Base-by-base conservation (phyloP, 2,888 invertebrate species). In the Salticus scenicus region DNA sequence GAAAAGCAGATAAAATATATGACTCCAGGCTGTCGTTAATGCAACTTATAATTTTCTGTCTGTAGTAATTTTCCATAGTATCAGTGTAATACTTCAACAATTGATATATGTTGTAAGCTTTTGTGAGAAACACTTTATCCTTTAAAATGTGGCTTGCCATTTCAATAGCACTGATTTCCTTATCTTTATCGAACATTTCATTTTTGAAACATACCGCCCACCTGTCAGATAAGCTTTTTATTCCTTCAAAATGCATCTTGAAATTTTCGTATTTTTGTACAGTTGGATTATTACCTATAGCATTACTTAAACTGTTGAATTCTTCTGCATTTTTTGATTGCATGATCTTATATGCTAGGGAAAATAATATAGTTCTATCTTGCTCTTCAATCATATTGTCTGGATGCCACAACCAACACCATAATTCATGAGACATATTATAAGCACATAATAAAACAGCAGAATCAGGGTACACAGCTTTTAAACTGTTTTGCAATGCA, bases 161-260 rank as follows among this genome's bases (percentile, higher is more conserved):
- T 76, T 86, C 80, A 17, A 86, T 80, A 4, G 73, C 75, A 67
- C 86, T 86, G 33, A 86, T 76, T 47, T 79, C 80, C 30, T 80
- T 79, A 31, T 86, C 75, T 51, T 80, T 86, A 20, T 86, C 86
- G 5, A 86, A 37, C 33, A 86, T 86, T 67, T 86, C 80, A 57
- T 86, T 86, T 66, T 86, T 79, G 42, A 86, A 79, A 20, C 86
- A 86, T 0, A 86, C 86, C 7, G 86, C 86, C 86, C 86, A 86
- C 24, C 64, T 28, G 27, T 79, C 86, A 7, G 79, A 80, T 1
- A 72, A 27, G n/a, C 7, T 51, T 37, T 75, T 76, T 17, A 86
- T 86, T 10, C 76, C 86, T 72, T 86, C 75, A 66, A 79, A 80
- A 33, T 79, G 33, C 0, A 27, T 42, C 17, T 71, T 51, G 57